A percentile compares a stretch with the other conserved stretches of the same genome.
These are phyloP conservation scores for Rhorus exstirpatorius DNA, from an alignment of 2,888 invertebrate genomes.

Conservation along the genomic window DNA sequence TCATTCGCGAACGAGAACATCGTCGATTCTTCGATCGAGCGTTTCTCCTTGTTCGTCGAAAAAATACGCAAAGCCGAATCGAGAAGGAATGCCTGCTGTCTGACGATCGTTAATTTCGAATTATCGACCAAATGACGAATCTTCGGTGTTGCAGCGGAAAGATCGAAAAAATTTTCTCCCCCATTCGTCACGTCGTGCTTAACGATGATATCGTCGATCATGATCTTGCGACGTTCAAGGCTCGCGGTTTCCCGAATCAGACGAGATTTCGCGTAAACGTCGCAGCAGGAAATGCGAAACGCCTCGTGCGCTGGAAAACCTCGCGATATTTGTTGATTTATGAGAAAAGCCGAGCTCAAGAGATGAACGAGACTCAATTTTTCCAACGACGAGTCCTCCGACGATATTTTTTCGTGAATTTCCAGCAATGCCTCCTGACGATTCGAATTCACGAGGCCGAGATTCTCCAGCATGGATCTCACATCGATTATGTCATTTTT, in stretches of 20 bases:
- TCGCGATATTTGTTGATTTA: constrained; percentile 89
- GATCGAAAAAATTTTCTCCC: constrained; percentile 76
- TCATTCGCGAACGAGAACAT: constrained; percentile 76
- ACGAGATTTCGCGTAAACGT: constrained; percentile 89
- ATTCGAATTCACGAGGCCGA: constrained; percentile 85
- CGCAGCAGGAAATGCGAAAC: constrained; percentile 88
- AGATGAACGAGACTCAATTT: constrained; percentile 89
- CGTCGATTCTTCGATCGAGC: too few relatives aligned
- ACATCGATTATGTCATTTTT: constrained; percentile 85
- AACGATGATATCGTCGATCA: constrained; percentile 87
- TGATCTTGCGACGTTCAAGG: constrained; percentile 86
- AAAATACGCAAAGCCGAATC: constrained; percentile 69
- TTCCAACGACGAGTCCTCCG: constrained; percentile 84
- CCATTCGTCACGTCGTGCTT: constrained; percentile 79
- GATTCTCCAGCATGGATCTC: constrained; percentile 87
- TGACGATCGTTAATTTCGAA: constrained; percentile 87
- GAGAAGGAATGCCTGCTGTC: constrained; percentile 87
- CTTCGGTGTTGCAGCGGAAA: constrained; percentile 82
- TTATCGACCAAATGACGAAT: constrained; percentile 87
- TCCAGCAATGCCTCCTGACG: constrained; percentile 86
- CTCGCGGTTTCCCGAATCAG: constrained; percentile 84
- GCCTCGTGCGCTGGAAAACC: constrained; percentile 88
- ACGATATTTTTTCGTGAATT: constrained; percentile 86
- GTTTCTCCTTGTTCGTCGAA: constrained; percentile 61
- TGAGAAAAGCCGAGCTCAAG: constrained; percentile 89